Percentiles rank a stretch among this genome's conserved stretches.
Conservation (phyloP, 2,888 invertebrate species). For the Melinaea marsaeus region DNA sequence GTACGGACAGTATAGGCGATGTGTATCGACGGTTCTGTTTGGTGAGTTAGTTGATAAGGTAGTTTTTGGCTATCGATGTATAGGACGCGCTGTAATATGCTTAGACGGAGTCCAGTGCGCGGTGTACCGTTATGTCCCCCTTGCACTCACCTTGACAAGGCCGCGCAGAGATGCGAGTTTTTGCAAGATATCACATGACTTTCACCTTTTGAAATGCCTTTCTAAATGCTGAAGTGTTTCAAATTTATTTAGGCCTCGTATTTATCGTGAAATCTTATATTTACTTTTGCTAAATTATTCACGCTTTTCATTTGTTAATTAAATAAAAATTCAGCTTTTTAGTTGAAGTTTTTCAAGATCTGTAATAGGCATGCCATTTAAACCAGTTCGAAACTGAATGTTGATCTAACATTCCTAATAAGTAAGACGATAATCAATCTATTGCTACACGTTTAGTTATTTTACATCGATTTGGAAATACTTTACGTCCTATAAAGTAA, state of each 20-base stretch:
- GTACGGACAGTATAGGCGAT: constrained; percentile 29
- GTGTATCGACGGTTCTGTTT: constrained; percentile 43
- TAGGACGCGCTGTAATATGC: constrained; percentile 15
- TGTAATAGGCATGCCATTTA: constrained; percentile 7
- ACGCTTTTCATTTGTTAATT: neutral
- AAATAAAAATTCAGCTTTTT: neutral
- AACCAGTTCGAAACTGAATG: constrained; percentile 12
- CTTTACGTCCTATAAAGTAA: no score
- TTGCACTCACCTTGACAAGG: constrained; percentile 77
- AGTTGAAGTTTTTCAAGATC: constrained; percentile 9
- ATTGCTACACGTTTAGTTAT: constrained; percentile 1
- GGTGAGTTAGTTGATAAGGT: constrained; percentile 19
- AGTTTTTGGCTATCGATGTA: constrained; percentile 44
- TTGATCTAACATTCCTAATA: constrained; percentile 5
- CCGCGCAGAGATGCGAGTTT: constrained; percentile 72
- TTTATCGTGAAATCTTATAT: constrained; percentile 16
- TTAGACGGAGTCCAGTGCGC: constrained; percentile 33
- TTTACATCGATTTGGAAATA: neutral
- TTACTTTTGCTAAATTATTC: neutral
- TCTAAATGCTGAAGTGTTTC: constrained; percentile 61
- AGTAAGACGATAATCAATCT: constrained; percentile 4
- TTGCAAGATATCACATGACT: constrained; percentile 75
- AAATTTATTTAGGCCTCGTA: constrained; percentile 31
- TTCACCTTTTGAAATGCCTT: constrained; percentile 74
- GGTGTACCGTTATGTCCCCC: constrained; percentile 70